Evolutionary conservation across 2,797 vertebrate species (phyloP).

Genomic region (Xenops minutus): DNA sequence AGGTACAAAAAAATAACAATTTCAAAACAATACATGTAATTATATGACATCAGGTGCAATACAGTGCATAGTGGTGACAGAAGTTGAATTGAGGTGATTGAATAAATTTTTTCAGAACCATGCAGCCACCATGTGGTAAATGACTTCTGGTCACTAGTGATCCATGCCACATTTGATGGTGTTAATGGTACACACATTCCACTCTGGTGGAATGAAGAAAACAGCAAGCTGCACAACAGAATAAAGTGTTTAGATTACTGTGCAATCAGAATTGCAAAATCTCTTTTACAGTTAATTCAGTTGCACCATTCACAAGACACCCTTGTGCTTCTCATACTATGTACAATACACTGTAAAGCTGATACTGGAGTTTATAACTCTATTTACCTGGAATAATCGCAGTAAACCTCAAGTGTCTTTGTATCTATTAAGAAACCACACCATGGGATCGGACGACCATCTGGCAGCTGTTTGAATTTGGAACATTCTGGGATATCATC

Average conservation of each 20-base stretch:
- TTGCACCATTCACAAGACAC: neutral
- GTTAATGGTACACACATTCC: neutral
- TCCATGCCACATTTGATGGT: neutral
- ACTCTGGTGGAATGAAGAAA: neutral
- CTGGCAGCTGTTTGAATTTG: conserved; percentile 73
- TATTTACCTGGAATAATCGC: conserved; percentile 88
- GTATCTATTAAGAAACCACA: conserved; percentile 91
- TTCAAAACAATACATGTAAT: neutral
- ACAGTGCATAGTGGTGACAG: neutral
- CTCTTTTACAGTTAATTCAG: neutral
- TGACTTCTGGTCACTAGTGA: neutral
- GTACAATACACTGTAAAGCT: neutral
- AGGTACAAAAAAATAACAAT: neutral
- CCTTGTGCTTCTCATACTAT: neutral
- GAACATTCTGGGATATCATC: conserved; percentile 29
- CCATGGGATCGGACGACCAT: conserved; percentile 86
- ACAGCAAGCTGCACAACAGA: neutral
- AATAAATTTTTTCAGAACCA: neutral
- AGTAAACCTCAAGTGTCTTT: conserved; percentile 81
- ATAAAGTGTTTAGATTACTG: neutral
- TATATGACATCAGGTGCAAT: neutral
- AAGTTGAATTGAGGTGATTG: neutral
- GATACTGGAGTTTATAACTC: neutral
- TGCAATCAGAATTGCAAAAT: neutral
- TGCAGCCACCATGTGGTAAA: accelerated